Base-by-base conservation (phyloP, 2,888 invertebrate species). In the Neuroscelio doddi region DNA sequence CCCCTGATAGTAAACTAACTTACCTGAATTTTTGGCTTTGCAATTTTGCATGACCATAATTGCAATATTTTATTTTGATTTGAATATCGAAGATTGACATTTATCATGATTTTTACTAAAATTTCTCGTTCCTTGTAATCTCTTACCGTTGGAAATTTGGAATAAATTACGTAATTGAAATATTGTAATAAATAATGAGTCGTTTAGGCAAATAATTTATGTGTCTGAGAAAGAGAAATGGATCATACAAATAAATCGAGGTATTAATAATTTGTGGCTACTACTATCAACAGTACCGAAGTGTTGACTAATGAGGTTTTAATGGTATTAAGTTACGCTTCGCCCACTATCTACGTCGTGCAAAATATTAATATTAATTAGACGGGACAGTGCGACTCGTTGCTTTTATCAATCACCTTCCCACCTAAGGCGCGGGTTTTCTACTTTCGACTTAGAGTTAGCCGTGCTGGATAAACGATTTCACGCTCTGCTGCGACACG, bases 311-410 rank as follows among this genome's bases (percentile, higher is more conserved):
- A 57, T 46, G 52, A 64, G 57, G 34, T 5, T 47, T 56, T 63
- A 57, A 56, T 63, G 45, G 47, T 24, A 39, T 30, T 36, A 4
- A 21, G 39, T 46, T 38, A 50, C 57, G 45, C 42, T 56, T 51
- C 46, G 51, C 36, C 50, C 44, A 34, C 45, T 38, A 1, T 8
- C 2, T 21, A 9, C 26, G 16, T 9, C 27, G 44, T 29, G 62
- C 39, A 34, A 34, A 64, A 45, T 57, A 51, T 59, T 50, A 59
- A 65, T 73, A 72, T 72, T 74, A 73, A 76, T 76, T 71, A 66
- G 30, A 53, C 61, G 51, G 29, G 59, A 72, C 62, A 62, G 66
- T 51, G 47, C 51, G 44, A 68, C 51, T 57, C 45, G 45, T 42
- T 49, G 34, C 58, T 61, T 58, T 71, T 69, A 72, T 74, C 76